A percentile compares a stretch with the other conserved stretches of the same genome.
These are phyloP conservation scores for Cercopithecus mitis DNA, from an alignment of 2,797 vertebrate genomes.

Conservation along the genomic window DNA sequence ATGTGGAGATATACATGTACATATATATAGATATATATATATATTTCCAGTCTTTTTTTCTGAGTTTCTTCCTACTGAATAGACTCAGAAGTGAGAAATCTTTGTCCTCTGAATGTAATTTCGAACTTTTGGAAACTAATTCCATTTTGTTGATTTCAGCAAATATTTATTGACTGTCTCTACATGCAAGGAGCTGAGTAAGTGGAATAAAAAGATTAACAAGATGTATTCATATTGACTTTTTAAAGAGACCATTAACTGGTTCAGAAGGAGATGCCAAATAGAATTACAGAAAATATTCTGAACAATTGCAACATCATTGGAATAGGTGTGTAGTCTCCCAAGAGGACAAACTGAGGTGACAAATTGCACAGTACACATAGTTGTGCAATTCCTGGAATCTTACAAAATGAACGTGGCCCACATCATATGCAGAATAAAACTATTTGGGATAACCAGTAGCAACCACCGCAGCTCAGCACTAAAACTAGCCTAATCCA, in stretches of 20 bases:
- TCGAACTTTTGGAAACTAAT: slow-evolving; percentile 45
- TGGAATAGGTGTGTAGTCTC: background rate
- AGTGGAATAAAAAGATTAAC: slow-evolving; percentile 36
- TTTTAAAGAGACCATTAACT: slow-evolving; percentile 29
- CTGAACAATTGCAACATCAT: background rate
- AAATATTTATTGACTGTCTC: slow-evolving; percentile 46
- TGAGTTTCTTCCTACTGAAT: background rate
- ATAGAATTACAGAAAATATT: background rate
- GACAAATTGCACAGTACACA: background rate
- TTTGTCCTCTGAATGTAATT: slow-evolving; percentile 24
- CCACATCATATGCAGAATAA: background rate
- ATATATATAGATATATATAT: background rate
- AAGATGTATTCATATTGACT: background rate
- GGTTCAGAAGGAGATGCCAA: background rate
- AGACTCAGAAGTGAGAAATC: slow-evolving; percentile 8
- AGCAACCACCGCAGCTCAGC: background rate
- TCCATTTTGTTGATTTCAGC: slow-evolving; percentile 4
- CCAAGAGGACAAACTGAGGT: background rate
- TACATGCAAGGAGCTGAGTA: slow-evolving; percentile 32
- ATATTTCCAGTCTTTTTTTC: background rate
- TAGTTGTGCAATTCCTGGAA: background rate
- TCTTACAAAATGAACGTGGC: background rate
- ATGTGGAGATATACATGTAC: background rate
- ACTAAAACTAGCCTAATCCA: background rate
- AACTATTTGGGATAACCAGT: background rate